A percentile compares a stretch with the other conserved stretches of the same genome.
These are phyloP conservation scores for Psylliodes chrysocephalus DNA, from an alignment of 2,888 invertebrate species.

Conservation along the genomic window DNA sequence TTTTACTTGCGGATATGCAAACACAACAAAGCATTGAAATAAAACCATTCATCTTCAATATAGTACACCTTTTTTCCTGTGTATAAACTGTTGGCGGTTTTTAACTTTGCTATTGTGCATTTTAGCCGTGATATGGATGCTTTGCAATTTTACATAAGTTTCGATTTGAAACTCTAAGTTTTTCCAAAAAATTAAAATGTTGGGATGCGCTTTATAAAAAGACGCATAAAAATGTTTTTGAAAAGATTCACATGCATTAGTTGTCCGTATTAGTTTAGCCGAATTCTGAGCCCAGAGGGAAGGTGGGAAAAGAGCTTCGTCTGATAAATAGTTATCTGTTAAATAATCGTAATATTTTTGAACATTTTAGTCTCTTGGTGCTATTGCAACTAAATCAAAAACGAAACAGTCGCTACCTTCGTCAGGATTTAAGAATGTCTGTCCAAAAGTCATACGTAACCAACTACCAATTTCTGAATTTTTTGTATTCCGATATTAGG, in stretches of 20 bases:
- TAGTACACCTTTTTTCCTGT: too few species aligned
- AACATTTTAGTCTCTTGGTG: neutral
- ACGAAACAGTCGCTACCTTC: constrained; percentile 2
- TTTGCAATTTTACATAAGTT: constrained; percentile 1
- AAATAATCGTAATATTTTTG: constrained; percentile 1
- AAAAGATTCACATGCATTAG: neutral
- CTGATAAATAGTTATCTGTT: constrained; percentile 1
- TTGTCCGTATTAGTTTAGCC: neutral
- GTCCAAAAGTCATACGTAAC: constrained; percentile 5
- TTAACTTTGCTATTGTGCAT: too few species aligned
- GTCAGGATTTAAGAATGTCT: neutral
- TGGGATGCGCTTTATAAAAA: too few species aligned
- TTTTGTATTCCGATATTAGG: too few species aligned
- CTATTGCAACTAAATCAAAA: neutral
- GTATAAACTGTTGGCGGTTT: too few species aligned
- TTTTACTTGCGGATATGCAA: too few species aligned
- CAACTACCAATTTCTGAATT: too few species aligned
- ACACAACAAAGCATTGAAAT: too few species aligned
- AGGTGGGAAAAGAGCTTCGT: too few species aligned
- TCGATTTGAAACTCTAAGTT: constrained; percentile 1
- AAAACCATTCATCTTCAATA: too few species aligned
- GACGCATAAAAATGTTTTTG: neutral
- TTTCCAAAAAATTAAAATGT: neutral
- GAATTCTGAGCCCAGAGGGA: neutral
- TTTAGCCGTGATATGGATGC: too few species aligned